Conservation (phyloP, 1,140 invertebrate genomes). For the Oryctes rhinoceros region DNA sequence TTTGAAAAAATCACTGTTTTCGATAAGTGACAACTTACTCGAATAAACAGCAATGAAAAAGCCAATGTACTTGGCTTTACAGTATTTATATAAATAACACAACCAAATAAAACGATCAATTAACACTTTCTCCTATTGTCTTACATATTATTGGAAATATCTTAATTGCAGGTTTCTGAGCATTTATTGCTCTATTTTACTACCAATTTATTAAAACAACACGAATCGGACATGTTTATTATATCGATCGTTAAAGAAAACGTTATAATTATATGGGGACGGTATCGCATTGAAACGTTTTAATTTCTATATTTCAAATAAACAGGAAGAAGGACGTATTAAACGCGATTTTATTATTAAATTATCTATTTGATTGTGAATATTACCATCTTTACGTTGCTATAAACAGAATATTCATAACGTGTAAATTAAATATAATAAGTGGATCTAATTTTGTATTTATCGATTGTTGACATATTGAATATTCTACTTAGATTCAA, state of each 20-base stretch:
- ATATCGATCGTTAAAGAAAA: neutral
- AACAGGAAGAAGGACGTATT: neutral
- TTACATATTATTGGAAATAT: neutral
- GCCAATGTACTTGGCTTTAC: too few relatives aligned
- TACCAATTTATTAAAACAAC: neutral
- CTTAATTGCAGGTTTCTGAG: neutral
- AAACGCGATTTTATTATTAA: neutral
- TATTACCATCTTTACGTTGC: neutral
- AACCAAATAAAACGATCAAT: too few relatives aligned
- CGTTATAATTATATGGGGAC: neutral
- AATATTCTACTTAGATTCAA: too few relatives aligned
- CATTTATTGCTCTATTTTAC: neutral
- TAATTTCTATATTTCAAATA: neutral
- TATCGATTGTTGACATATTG: too few relatives aligned
- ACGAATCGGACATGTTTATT: neutral
- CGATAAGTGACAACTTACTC: too few relatives aligned
- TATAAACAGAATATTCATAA: conserved; percentile 2
- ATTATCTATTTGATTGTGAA: neutral
- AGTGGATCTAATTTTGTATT: too few relatives aligned
- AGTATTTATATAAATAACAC: neutral
- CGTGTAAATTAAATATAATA: neutral
- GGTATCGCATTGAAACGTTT: neutral
- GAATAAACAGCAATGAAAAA: too few relatives aligned
- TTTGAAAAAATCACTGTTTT: too few relatives aligned
- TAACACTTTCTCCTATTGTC: too few relatives aligned